Evolutionary conservation across 2,797 vertebrate species (phyloP).

Genomic region (Rhinophrynus dorsalis): DNA sequence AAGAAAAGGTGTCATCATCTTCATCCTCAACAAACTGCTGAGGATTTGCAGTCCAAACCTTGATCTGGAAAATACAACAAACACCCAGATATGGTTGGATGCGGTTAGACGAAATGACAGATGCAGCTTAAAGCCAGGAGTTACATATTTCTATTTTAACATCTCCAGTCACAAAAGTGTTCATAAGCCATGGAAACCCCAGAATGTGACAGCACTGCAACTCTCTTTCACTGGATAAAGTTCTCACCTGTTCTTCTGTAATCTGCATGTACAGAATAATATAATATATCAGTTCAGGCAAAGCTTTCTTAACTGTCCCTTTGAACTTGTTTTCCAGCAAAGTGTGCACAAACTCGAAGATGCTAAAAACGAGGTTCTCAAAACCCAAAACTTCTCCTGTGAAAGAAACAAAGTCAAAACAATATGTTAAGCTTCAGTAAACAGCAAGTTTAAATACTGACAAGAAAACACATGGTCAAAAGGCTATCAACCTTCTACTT

Average conservation of each 20-base stretch:
- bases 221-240: neutral
- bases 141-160: too few species aligned
- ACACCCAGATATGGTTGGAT: neutral
- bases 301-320: conserved; percentile 93
- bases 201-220: neutral
- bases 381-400: conserved; percentile 96
- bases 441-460: neutral
- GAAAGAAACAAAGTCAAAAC: conserved; percentile 2
- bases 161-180: too few species aligned
- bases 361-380: conserved; percentile 97
- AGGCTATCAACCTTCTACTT: too few species aligned
- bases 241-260: conserved; percentile 93
- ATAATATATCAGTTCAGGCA: conserved; percentile 97
- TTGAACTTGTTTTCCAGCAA: conserved; percentile 97
- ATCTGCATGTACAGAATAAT: conserved; percentile 98
- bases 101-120: too few species aligned
- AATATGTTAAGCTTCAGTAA: neutral
- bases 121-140: too few species aligned
- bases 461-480: neutral
- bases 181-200: neutral
- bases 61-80: conserved; percentile 73
- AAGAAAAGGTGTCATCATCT: conserved; percentile 97
- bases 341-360: conserved; percentile 98
- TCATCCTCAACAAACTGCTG: conserved; percentile 98
- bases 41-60: conserved; percentile 95